phyloP scores from a whole-genome alignment of 2,113 vertebrate genomes.

The Clinocottus analis region DNA sequence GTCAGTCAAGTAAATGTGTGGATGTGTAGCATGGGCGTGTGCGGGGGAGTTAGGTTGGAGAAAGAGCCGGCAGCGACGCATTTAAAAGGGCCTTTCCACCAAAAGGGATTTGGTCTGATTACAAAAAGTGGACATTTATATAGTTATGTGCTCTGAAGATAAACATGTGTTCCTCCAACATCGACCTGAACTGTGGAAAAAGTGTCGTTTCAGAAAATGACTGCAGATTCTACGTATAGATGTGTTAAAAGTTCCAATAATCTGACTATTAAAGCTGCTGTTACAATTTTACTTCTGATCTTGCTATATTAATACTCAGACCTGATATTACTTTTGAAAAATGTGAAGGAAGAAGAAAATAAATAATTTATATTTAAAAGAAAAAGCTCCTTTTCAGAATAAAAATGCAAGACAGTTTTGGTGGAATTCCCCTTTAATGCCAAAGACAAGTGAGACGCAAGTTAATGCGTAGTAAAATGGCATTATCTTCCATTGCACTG shows the following conservation, averaged over 20 bases:
- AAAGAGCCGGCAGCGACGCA: constrained; percentile 26
- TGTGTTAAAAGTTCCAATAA: neutral
- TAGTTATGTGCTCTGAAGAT: constrained; percentile 11
- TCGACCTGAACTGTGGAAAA: neutral
- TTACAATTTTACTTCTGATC: neutral
- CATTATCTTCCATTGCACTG: constrained; percentile 62
- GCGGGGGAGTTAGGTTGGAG: constrained; percentile 5
- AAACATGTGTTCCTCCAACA: neutral
- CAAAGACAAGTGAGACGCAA: constrained; percentile 66
- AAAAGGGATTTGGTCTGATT: constrained; percentile 20
- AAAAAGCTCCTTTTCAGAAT: constrained; percentile 32
- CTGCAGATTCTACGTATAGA: neutral
- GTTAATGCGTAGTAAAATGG: constrained; percentile 65
- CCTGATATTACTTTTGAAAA: constrained; percentile 15
- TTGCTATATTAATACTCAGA: neutral
- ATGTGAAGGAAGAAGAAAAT: neutral
- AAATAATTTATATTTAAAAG: neutral
- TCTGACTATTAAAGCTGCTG: neutral
- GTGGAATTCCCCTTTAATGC: constrained; percentile 75
- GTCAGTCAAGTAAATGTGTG: constrained; percentile 62
- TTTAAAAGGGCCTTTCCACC: constrained; percentile 55
- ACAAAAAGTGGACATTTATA: neutral
- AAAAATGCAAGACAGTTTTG: constrained; percentile 58
- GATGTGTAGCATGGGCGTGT: constrained; percentile 21
- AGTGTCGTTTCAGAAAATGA: neutral